Evolutionary conservation across 1,140 invertebrate species (phyloP).

Genomic region (Saccostrea glomerata): DNA sequence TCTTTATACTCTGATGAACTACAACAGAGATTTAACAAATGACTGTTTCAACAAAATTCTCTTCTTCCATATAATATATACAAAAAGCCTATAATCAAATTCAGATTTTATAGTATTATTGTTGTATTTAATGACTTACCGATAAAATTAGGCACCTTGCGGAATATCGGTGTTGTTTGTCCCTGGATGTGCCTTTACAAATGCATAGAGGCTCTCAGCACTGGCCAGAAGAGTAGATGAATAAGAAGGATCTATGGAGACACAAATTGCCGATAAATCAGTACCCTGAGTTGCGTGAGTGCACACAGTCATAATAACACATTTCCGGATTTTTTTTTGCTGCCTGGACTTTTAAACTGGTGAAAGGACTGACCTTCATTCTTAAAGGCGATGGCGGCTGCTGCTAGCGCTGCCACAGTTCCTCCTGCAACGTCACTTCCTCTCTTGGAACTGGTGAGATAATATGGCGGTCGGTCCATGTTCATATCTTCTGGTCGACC

Average conservation of each 20-base stretch:
- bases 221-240: conserved; percentile 80
- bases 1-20: conserved; percentile 83
- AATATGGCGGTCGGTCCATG: conserved; percentile 82
- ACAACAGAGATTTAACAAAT: conserved; percentile 12
- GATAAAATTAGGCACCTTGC: conserved; percentile 81
- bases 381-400: conserved; percentile 81
- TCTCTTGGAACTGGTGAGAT: conserved; percentile 81
- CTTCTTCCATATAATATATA: too few species aligned
- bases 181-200: conserved; percentile 82
- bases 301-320: too few species aligned
- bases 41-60: too few species aligned
- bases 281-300: too few species aligned
- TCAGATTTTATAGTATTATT: neutral
- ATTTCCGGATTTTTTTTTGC: too few species aligned
- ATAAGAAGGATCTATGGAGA: conserved; percentile 79
- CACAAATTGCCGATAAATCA: neutral
- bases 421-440: conserved; percentile 85
- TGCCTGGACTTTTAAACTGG: neutral
- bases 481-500: conserved; percentile 81
- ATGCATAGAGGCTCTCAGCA: conserved; percentile 83
- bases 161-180: conserved; percentile 83
- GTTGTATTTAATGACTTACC: conserved; percentile 75
- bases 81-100: too few species aligned
- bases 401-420: conserved; percentile 83
- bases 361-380: conserved; percentile 58